Evolutionary conservation across 2,888 invertebrate species (phyloP).

Genomic region (Chymomyza procnemis): DNA sequence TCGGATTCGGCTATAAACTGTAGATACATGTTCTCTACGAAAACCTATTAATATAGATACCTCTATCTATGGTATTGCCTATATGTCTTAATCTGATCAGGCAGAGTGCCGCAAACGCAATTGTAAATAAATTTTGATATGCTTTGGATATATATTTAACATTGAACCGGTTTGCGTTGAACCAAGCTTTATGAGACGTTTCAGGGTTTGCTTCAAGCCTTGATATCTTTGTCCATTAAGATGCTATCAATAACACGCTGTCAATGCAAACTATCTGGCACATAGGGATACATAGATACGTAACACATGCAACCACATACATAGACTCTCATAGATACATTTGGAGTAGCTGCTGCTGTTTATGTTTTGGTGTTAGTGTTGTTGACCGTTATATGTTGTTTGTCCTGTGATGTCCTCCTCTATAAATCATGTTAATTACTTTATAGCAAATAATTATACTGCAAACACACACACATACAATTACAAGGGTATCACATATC

Average conservation of each 20-base stretch:
- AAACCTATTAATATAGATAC: no score
- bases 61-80: no score
- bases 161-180: not conserved
- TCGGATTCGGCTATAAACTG: no score
- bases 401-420: constrained; percentile 62
- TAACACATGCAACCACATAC: no score
- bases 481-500: constrained; percentile 10
- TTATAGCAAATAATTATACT: constrained; percentile 69
- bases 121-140: no score
- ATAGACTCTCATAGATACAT: constrained; percentile 11
- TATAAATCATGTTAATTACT: constrained; percentile 71
- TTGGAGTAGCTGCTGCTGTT: not conserved
- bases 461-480: constrained; percentile 34
- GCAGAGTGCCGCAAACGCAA: no score
- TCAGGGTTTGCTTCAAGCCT: not conserved
- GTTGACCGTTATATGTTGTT: constrained; percentile 19
- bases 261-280: not conserved
- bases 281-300: constrained; percentile 32
- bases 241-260: not conserved
- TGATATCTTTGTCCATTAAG: not conserved
- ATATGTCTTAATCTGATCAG: no score
- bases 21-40: no score
- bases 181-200: not conserved
- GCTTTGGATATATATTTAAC: no score
- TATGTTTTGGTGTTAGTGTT: not conserved